Percentiles rank a stretch among this genome's conserved stretches.
phyloP scores from a whole-genome alignment of 1,140 invertebrate genomes.

The Lasioglossum baleicum region DNA sequence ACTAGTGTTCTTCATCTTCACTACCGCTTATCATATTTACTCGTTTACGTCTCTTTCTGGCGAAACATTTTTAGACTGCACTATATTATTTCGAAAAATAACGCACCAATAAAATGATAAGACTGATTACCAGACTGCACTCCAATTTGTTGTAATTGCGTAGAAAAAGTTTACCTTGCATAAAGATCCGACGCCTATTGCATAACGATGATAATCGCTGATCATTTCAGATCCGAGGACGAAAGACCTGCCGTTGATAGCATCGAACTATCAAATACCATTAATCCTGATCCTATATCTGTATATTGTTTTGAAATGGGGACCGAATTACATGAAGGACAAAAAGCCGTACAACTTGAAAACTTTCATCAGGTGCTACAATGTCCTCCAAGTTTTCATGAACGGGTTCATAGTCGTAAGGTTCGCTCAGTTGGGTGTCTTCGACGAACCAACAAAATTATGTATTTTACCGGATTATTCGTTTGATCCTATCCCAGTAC shows the following conservation, averaged over 20 bases:
- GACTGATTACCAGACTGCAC: too few relatives aligned
- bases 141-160: too few relatives aligned
- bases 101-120: too few relatives aligned
- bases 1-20: too few relatives aligned
- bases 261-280: slow-evolving; percentile 11
- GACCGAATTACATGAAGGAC: slow-evolving; percentile 82
- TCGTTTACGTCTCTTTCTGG: too few relatives aligned
- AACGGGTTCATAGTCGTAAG: slow-evolving; percentile 78
- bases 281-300: slow-evolving; percentile 70
- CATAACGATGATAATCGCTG: too few relatives aligned
- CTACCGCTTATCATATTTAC: too few relatives aligned
- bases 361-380: slow-evolving; percentile 82
- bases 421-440: slow-evolving; percentile 59
- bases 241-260: slow-evolving; percentile 6
- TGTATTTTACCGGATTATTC: slow-evolving; percentile 56
- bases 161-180: too few relatives aligned
- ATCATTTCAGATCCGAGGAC: slow-evolving; percentile 38
- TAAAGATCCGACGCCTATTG: too few relatives aligned
- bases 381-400: slow-evolving; percentile 81
- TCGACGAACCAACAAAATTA: slow-evolving; percentile 52
- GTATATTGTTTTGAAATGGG: slow-evolving; percentile 74
- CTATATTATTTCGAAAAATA: too few relatives aligned
- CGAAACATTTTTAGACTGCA: too few relatives aligned
- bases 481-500: neutral
- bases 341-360: slow-evolving; percentile 82